Base-by-base conservation (phyloP, 2,888 invertebrate genomes). In the Neoaliturus tenellus region DNA sequence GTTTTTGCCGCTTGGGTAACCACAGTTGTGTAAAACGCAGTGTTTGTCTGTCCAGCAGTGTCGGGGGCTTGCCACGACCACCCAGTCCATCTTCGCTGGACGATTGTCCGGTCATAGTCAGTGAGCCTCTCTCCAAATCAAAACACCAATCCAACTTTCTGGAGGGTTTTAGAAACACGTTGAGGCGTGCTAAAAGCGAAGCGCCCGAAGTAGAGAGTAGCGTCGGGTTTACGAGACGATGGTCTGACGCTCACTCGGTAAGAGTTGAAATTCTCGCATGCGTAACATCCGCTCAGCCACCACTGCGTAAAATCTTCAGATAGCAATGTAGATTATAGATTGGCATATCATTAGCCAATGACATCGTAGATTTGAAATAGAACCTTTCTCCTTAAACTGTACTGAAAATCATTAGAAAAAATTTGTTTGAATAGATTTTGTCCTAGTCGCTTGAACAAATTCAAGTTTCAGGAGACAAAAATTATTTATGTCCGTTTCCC, bases 81-180 rank as follows among this genome's bases (percentile, higher is more conserved):
- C 84, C 85, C 12, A 86, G 86, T 62, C 85, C 85, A 12, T 85
- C 85, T 23, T 41, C 25, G n/a, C 83, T 84, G 23, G 69, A 80
- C 23, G 86, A 85, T 55, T 83, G 84, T 80, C 80, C 85, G n/a
- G 80, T 83, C 44, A 83, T 84, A 78, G 86, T 86, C 75, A 80
- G 78, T 73, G 86, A 85, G 73, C 83, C 85, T 20, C 82, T 85
- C 78, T 71, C 75, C 31, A 84, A 83, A 69, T 82, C 41, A 62
- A 84, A 85, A 82, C 83, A 81, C 58, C 83, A 84, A 81, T 55
- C 84, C 84, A 90, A 89, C 87, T 92, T 94, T 88, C 92, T 94
- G 88, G 93, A 93, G 88, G 94, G 94, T 87, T 93, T 94, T 89
- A 91, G 92, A 86, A 93, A 93, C 89, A 93, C 93, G 6, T 90